These are phyloP conservation scores for Echeneis naucrates DNA, from an alignment of 2,797 vertebrate species.

Conservation along the genomic window DNA sequence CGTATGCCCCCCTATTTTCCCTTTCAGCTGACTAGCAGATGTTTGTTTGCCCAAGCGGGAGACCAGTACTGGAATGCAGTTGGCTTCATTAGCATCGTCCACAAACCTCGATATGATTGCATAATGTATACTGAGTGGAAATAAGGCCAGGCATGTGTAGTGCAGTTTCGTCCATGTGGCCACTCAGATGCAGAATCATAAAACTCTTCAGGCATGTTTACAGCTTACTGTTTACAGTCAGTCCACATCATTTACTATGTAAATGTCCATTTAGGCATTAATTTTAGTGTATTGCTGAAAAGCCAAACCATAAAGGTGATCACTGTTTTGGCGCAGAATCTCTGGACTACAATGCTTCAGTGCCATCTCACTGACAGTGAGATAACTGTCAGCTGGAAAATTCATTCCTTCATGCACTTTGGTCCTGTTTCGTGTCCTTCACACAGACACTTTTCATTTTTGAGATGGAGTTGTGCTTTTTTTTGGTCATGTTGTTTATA, in stretches of 20 bases:
- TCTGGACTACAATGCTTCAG: too few relatives aligned
- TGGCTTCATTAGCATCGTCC: constrained; percentile 65
- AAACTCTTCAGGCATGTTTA: not conserved
- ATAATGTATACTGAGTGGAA: constrained; percentile 59
- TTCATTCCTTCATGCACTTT: constrained; percentile 1
- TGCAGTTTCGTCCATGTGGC: constrained; percentile 19
- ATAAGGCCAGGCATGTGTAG: constrained; percentile 58
- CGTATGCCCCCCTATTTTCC: not conserved
- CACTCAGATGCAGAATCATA: constrained; percentile 28
- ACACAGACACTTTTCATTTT: not conserved
- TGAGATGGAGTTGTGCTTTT: not conserved
- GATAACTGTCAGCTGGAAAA: not conserved
- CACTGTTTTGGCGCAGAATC: too few relatives aligned
- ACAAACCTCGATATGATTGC: constrained; percentile 60
- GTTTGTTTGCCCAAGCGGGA: constrained; percentile 66
- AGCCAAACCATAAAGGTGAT: too few relatives aligned
- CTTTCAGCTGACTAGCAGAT: constrained; percentile 69
- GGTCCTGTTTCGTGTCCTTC: constrained; percentile 17
- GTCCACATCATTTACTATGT: constrained; percentile 25
- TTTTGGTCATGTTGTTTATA: constrained; percentile 23
- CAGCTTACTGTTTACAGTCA: constrained; percentile 5
- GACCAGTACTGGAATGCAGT: constrained; percentile 36
- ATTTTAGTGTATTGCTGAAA: too few relatives aligned
- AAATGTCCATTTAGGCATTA: constrained; percentile 8
- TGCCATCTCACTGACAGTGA: too few relatives aligned